These are phyloP conservation scores for Centropus bengalensis DNA, from an alignment of 2,113 vertebrate genomes.

Conservation along the genomic window DNA sequence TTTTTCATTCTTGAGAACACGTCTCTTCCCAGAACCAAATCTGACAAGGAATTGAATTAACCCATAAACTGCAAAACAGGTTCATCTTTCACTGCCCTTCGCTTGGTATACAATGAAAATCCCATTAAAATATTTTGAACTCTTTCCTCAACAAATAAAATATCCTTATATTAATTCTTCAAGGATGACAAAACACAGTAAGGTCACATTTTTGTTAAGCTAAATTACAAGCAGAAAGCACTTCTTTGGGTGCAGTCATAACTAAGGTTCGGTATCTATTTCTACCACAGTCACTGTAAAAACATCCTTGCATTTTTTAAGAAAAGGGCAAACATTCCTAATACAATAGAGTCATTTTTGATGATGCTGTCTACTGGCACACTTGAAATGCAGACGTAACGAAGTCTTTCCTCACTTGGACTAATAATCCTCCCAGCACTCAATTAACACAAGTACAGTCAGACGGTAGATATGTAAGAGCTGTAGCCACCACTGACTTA, in stretches of 20 bases:
- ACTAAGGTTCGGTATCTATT: background rate
- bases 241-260: background rate
- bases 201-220: background rate
- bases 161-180: background rate
- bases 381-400: background rate
- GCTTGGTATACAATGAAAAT: background rate
- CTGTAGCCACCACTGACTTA: background rate
- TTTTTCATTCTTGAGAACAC: background rate
- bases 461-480: fast-evolving
- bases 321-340: background rate
- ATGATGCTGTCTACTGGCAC: background rate
- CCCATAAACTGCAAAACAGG: background rate
- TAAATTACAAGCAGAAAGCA: background rate
- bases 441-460: background rate
- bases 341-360: background rate
- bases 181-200: background rate
- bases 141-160: background rate
- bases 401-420: background rate
- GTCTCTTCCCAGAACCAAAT: background rate
- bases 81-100: background rate
- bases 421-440: background rate
- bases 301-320: background rate
- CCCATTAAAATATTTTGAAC: background rate
- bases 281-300: background rate
- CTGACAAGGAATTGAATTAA: background rate